Evolutionary conservation across 2,888 invertebrate species (phyloP), one percentile per base, ranked within the genome.

Genomic region (Osmoderma eremita): DNA sequence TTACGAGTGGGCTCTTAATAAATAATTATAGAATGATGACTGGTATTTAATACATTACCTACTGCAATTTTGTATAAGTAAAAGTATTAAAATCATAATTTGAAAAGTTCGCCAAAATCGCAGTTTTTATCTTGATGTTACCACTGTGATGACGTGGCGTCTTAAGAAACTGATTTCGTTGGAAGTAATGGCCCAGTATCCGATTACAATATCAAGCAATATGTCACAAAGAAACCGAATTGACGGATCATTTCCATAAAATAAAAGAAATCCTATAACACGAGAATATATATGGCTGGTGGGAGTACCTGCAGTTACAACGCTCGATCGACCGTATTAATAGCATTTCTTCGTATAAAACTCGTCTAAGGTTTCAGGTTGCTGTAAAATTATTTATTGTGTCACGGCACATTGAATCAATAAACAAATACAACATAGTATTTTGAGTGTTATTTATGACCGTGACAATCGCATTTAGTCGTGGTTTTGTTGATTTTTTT

Each of bases 191-290:
- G n/a, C n/a, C 30, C 30, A 41, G 22, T 39, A 56, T 56, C 39
- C 20, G 20, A 56, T 41, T 20, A 41, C 56, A 56, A 56, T 41
- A 58, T 45, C 22, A 42, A 22, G 22, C 15, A 58, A 30, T 42
- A 24, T 65, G 56, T 65, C 49, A 58, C 65, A 65, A 65, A 65
- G 49, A 58, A 56, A 65, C 65, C 56, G 65, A 54, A 56, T 49
- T 36, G 39, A 65, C 58, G 65, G 65, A 65, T 65, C 65, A 65
- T 65, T 65, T 65, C 65, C 65, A 56, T 49, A 65, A 65, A 65
- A 65, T 58, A 65, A 65, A 65, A 65, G 65, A 48, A 56, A 58
- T 42, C 54, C 30, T 10, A 30, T 30, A 65, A 56, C 58, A 56
- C 24, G 5, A 20, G 48, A 45, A 45, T 56, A 30, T 10, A 30